Percentiles rank a stretch among this genome's conserved stretches.
Conservation (phyloP, 2,113 vertebrate species). For the Pelusios castaneus region DNA sequence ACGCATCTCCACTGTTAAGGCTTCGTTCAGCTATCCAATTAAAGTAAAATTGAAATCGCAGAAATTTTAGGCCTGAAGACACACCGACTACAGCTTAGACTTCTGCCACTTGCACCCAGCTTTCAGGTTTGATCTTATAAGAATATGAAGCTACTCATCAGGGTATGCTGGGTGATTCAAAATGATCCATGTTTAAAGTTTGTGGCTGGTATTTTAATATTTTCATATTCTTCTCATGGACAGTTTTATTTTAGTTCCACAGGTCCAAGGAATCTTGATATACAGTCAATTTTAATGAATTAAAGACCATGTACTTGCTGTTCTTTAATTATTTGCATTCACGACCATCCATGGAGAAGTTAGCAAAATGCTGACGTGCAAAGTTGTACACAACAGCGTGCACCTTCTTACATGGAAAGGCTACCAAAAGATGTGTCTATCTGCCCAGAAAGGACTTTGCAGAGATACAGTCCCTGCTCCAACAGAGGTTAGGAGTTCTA, state of each 20-base stretch:
- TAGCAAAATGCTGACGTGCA: accelerated
- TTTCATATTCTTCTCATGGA: background rate
- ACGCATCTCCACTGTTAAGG: background rate
- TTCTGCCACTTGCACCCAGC: background rate
- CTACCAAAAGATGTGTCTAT: accelerated
- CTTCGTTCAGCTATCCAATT: background rate
- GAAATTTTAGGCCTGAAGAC: background rate
- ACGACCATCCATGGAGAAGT: background rate
- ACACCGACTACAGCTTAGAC: background rate
- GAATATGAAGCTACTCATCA: background rate
- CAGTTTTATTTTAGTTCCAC: background rate
- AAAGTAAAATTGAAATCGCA: background rate
- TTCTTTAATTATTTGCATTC: accelerated
- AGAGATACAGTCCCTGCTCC: background rate
- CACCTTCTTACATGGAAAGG: no score
- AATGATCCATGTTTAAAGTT: background rate
- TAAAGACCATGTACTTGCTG: background rate
- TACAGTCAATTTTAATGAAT: background rate
- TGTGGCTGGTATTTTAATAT: background rate
- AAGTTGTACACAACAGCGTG: accelerated
- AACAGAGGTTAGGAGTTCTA: background rate
- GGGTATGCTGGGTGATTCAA: background rate
- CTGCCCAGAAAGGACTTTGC: accelerated
- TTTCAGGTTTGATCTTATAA: background rate
- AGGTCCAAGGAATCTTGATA: background rate